Percentiles rank a stretch among this genome's conserved stretches.
Conservation (phyloP, 2,888 invertebrate genomes). For the Piscicola geometra region DNA sequence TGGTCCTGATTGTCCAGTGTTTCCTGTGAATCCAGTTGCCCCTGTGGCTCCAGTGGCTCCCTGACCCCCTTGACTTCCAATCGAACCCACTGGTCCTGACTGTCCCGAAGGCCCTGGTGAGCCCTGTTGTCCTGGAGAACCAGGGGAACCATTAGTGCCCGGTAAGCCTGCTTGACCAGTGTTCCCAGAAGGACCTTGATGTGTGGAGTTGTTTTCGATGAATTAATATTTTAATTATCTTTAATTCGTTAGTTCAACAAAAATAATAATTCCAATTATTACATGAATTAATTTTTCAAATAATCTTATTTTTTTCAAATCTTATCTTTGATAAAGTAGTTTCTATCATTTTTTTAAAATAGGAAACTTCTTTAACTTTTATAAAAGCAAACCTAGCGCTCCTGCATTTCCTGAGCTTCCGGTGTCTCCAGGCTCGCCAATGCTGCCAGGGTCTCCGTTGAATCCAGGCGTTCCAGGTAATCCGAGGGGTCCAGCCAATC, state of each 20-base stretch:
- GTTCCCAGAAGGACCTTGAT: conserved; percentile 34
- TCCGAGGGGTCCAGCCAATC: conserved; percentile 33
- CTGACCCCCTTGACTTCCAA: conserved; percentile 15
- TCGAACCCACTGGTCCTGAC: conserved; percentile 23
- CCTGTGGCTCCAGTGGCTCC: conserved; percentile 18
- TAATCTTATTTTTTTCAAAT: no score
- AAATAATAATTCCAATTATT: no score
- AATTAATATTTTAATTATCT: no score
- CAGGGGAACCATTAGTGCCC: conserved; percentile 35
- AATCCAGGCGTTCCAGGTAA: conserved; percentile 32
- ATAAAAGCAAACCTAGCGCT: conserved; percentile 9
- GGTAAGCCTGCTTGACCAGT: conserved; percentile 28
- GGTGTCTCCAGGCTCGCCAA: conserved; percentile 38
- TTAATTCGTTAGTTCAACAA: no score
- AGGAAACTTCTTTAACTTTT: no score
- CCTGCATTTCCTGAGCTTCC: conserved; percentile 37
- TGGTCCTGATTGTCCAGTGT: conserved; percentile 36
- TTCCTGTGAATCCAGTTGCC: conserved; percentile 33
- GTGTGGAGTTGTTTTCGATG: no score
- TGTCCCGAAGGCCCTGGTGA: conserved; percentile 36
- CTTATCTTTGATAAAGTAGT: no score
- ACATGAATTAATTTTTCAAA: no score
- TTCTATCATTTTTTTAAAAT: no score
- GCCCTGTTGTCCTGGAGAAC: conserved; percentile 36
- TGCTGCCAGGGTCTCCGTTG: conserved; percentile 40